These are phyloP conservation scores for Catharus fuscescens DNA, from an alignment of 2,113 vertebrate species.

Conservation along the genomic window DNA sequence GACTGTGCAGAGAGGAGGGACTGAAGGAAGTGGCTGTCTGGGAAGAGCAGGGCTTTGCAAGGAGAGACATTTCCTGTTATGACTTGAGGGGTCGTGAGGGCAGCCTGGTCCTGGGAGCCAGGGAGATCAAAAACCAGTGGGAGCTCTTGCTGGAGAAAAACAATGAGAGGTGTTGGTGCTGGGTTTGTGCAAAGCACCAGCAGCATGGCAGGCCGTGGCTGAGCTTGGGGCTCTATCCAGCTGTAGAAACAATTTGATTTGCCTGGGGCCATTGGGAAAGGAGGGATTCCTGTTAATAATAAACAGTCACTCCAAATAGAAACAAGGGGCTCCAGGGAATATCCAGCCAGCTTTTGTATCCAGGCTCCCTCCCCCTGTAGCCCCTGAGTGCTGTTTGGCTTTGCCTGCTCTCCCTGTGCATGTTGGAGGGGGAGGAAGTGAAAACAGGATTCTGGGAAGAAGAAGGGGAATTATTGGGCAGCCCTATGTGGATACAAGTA, in stretches of 20 bases:
- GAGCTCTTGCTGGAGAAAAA: neutral
- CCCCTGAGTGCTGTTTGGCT: neutral
- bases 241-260: neutral
- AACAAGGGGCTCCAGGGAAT: neutral
- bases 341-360: neutral
- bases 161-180: neutral
- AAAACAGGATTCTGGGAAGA: neutral
- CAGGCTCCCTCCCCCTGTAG: neutral
- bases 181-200: neutral
- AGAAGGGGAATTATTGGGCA: neutral
- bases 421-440: neutral
- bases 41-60: constrained; percentile 8
- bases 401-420: fast-evolving
- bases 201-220: neutral
- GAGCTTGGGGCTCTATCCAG: neutral
- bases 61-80: constrained; percentile 65
- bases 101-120: constrained; percentile 52
- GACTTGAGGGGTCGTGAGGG: constrained; percentile 31
- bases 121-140: neutral
- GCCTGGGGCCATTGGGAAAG: neutral
- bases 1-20: neutral
- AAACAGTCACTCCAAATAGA: neutral
- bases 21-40: constrained; percentile 3
- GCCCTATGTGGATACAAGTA: fast-evolving
- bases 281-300: neutral